These are phyloP conservation scores for Oreochromis spilurus DNA, from an alignment of 2,113 vertebrate species.

Conservation along the genomic window DNA sequence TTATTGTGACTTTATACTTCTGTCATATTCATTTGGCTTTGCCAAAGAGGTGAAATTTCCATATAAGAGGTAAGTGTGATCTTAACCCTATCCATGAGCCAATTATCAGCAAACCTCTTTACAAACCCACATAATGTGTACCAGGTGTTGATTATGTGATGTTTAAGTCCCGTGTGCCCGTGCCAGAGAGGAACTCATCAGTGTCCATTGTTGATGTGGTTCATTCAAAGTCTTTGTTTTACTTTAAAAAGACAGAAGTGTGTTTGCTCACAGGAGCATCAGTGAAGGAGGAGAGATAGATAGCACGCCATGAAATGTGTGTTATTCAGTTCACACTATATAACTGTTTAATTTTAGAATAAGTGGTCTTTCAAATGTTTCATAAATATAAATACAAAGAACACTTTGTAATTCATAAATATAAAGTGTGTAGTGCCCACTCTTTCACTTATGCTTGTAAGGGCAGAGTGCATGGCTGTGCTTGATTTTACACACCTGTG, in stretches of 20 bases:
- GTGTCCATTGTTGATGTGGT: background rate
- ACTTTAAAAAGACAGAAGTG: background rate
- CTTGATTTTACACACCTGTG: background rate
- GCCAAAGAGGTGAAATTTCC: background rate
- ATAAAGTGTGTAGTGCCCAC: background rate
- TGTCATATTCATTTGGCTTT: background rate
- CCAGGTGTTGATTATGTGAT: background rate
- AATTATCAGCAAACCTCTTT: background rate
- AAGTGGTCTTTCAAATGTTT: background rate
- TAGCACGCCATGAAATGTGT: background rate
- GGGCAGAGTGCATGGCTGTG: background rate
- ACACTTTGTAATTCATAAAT: background rate
- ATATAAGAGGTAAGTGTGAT: background rate
- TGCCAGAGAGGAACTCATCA: background rate
- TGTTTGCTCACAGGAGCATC: background rate
- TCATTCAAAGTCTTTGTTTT: background rate
- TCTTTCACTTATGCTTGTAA: background rate
- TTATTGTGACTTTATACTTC: background rate
- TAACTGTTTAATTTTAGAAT: fast-evolving
- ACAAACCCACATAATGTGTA: background rate
- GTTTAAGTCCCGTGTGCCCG: fast-evolving
- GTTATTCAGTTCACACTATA: background rate
- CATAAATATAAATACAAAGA: background rate
- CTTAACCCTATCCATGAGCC: background rate
- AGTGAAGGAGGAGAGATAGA: background rate